Base-by-base conservation (phyloP, 2,797 vertebrate genomes). In the Pseudochromis fuscus region DNA sequence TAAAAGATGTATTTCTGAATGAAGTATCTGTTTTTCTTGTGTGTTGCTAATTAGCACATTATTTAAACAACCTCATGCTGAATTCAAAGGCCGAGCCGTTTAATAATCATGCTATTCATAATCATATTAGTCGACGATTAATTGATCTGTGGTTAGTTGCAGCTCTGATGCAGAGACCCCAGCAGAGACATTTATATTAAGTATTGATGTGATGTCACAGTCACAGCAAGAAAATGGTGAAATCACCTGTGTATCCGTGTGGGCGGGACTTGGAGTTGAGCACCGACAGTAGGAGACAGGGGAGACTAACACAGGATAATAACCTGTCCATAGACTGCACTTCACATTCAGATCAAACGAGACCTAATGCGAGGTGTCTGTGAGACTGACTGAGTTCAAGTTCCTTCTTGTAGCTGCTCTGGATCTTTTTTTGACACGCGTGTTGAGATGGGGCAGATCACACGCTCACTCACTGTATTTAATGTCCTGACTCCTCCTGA, bases 261-360 rank as follows among this genome's bases (percentile, higher is more conserved):
- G 58, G 42, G 35, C 3, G 5, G 13, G 35, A 53, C 33, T 59
- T 67, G 33, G 44, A 37, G 45, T 77, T 40, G 12, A 48, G 52
- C 57, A n/a, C 30, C 81, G 82, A 80, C 81, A 51, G 70, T 38
- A 56, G 57, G 30, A 75, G 82, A 77, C 74, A 46, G 35, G n/a
- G 67, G 60, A 72, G 62, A 78, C 63, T 21, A 69, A 79, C 7
- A 1, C 42, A 11, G 64, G 59, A 75, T 68, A 68, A 85, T 75
- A 77, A 87, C 75, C 73, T 73, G 66, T 87, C 75, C 68, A 31
- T 46, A 50, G 75, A 69, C 72, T 59, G 50, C 62, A 45, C 67
- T 42, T 62, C n/a, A 48, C 67, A 37, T 66, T 66, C 68, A 62
- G 82, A 88, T 88, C 79, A 85, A 79, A 80, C 68, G 45, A 45